phyloP scores from a whole-genome alignment of 1,140 invertebrate genomes.

The Rhopalosiphum maidis region DNA sequence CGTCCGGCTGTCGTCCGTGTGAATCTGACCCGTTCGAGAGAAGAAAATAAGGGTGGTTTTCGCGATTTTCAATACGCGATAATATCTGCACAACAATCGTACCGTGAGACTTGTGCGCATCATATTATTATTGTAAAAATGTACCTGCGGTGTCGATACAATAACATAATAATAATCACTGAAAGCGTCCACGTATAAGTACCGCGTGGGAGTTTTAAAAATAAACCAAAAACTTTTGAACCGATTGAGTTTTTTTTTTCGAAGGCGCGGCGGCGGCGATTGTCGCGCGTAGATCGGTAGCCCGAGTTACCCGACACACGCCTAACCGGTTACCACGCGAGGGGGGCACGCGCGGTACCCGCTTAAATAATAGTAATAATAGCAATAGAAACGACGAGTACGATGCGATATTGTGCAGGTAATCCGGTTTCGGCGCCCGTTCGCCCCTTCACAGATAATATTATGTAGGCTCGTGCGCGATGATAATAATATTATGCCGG shows the following conservation, averaged over 20 bases:
- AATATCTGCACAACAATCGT: not conserved
- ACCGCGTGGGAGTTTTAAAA: not conserved
- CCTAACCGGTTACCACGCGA: not conserved
- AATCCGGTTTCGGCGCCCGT: conserved; percentile 22
- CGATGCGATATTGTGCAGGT: not conserved
- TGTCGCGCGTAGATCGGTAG: not conserved
- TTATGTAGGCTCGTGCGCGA: not conserved
- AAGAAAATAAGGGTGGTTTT: conserved; percentile 35
- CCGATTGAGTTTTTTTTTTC: not conserved
- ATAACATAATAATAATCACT: not conserved
- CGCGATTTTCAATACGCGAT: not conserved
- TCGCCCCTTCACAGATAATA: not conserved
- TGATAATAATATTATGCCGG: not conserved
- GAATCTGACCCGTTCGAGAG: not conserved
- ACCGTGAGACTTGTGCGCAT: not conserved
- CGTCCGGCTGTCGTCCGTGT: not conserved
- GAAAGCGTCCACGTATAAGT: not conserved
- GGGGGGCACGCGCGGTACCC: not conserved
- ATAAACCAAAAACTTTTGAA: not conserved
- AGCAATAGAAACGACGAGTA: not conserved
- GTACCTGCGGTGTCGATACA: not conserved
- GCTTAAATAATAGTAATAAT: not conserved
- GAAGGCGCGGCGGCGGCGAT: not conserved
- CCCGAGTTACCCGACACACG: not conserved
- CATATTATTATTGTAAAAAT: not conserved